A percentile compares a stretch with the other conserved stretches of the same genome.
Conservation (phyloP, 2,888 invertebrate genomes). For the Netelia melanura region DNA sequence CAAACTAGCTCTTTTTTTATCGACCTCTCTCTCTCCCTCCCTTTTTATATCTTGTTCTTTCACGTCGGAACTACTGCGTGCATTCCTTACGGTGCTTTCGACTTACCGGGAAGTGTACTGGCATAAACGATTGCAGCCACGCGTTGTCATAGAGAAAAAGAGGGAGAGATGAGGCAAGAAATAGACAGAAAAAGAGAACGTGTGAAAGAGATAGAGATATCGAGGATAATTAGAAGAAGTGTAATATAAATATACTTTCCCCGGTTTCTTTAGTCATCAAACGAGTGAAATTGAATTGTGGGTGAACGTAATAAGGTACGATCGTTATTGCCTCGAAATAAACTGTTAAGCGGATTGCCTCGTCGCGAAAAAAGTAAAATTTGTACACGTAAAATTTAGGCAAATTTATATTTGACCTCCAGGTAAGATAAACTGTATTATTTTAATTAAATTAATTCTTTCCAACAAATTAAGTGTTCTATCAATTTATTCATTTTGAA, state of each 20-base stretch:
- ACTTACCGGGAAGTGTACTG: constrained; percentile 51
- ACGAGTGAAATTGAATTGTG: constrained; percentile 39
- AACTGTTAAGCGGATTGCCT: no score
- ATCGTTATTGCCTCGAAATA: not conserved
- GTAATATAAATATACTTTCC: constrained; percentile 54
- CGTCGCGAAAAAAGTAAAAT: not conserved
- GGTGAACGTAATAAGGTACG: not conserved
- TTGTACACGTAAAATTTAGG: not conserved
- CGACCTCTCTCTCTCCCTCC: not conserved
- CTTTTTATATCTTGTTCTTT: not conserved
- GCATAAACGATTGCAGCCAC: constrained; percentile 48
- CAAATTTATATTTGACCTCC: not conserved
- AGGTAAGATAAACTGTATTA: no score
- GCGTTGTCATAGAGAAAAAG: constrained; percentile 10
- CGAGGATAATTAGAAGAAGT: constrained; percentile 33
- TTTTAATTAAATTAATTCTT: not conserved
- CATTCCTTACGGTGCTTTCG: constrained; percentile 67
- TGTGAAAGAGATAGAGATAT: constrained; percentile 6
- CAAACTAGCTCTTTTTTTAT: constrained; percentile 46
- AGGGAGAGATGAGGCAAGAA: not conserved
- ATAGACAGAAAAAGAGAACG: not conserved
- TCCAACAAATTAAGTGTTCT: not conserved
- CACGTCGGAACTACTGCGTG: constrained; percentile 53
- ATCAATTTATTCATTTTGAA: not conserved
- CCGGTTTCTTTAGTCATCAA: constrained; percentile 44